Evolutionary conservation across 2,797 vertebrate species (phyloP), one percentile per base, ranked within the genome.

Genomic region (Sebastes matsubarae): DNA sequence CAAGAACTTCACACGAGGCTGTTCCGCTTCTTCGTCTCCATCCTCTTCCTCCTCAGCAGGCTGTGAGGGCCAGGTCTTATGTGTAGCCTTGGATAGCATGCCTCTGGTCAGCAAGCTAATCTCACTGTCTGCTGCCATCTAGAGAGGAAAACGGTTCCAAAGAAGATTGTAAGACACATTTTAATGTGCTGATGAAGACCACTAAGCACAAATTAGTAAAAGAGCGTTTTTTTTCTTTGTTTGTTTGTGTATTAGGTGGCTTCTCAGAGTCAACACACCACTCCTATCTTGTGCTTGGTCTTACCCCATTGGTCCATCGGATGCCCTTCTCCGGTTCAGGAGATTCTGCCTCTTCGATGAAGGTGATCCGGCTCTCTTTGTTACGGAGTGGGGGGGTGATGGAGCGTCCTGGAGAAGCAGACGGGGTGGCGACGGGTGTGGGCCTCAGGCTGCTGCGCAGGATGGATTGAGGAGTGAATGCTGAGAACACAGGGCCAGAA

Each of bases 381-480:
- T 91, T 85, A 72, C 96, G 96, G 1, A 95, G 86, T 5, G 97
- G 97, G 22, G 98, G 98, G 55, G 97, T 97, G 82, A 97, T 78
- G 30, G 99, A 99, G 76, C 96, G 95, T 12, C 96, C 96, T 2
- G 97, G 97, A 34, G 98, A 99, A n/a, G 95, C 95, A 75, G 97
- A 98, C 2, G 97, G 97, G 32, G 98, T 97, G 36, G 93, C 97
- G 25, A 98, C 86, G 1, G 98, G 97, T 36, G 97, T 97, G 70
- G 97, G 97, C 52, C 97, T 96, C 81, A 97, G 93, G 84, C 96
- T 98, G 92, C 96, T 98, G 87, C 97, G 97, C 66, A 99, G 94
- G 94, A 99, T 98, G 87, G 98, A 99, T 64, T 97, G 98, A 65
- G 97, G 98, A 25, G 97, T 98, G 89, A 98, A 98, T 7, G 93